Evolutionary conservation across 1,140 invertebrate genomes (phyloP).

Genomic region (Adoxophyes honmai): DNA sequence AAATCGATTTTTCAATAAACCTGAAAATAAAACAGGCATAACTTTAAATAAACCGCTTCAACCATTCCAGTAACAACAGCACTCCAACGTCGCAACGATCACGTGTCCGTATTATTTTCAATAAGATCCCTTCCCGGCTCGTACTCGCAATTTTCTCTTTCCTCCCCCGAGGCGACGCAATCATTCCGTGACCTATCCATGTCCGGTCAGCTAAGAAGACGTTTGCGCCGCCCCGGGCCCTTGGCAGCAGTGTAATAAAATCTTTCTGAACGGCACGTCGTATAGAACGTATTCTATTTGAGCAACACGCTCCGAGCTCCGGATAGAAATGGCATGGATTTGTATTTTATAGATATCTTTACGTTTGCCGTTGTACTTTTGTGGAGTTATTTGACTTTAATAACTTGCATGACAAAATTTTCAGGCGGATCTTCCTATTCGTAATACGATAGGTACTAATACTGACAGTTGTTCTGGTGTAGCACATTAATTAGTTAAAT

Average conservation of each 20-base stretch:
- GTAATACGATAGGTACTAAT: too few species aligned
- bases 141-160: neutral
- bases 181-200: constrained; percentile 2
- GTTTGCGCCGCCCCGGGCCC: neutral
- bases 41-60: too few species aligned
- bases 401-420: too few species aligned
- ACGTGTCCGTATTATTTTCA: constrained; percentile 1
- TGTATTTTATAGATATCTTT: constrained; percentile 5
- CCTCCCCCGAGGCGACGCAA: neutral
- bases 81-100: constrained; percentile 1
- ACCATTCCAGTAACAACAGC: too few species aligned
- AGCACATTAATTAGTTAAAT: too few species aligned
- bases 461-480: too few species aligned
- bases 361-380: neutral
- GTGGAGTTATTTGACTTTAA: neutral
- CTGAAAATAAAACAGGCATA: too few species aligned
- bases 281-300: constrained; percentile 12
- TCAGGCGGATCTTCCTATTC: too few species aligned
- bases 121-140: neutral
- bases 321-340: constrained; percentile 6
- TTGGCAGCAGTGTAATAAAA: constrained; percentile 7
- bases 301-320: neutral
- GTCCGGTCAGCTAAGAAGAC: neutral
- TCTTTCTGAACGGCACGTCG: neutral
- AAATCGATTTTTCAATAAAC: too few species aligned